Evolutionary conservation across 2,888 invertebrate species (phyloP).

Genomic region (Acanthoscelides obtectus): DNA sequence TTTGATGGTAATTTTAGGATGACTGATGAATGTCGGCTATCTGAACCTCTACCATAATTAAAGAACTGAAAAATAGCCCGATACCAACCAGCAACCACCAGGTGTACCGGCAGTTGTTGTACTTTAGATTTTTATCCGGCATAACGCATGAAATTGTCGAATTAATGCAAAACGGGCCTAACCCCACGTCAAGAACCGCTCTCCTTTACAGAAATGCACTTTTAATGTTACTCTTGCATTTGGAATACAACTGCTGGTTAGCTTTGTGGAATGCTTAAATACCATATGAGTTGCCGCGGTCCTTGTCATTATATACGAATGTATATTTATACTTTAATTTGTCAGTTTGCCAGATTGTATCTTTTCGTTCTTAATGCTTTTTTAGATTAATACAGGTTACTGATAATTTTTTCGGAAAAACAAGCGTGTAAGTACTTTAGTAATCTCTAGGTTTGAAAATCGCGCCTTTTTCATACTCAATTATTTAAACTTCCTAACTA

Average conservation of each 20-base stretch:
- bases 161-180: constrained; percentile 14
- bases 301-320: neutral
- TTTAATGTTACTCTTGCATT: neutral
- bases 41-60: neutral
- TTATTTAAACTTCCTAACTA: no score
- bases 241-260: neutral
- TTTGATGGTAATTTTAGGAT: neutral
- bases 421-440: no score
- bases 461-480: no score
- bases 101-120: neutral
- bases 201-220: neutral
- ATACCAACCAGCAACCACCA: neutral
- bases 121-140: constrained; percentile 19
- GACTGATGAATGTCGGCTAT: neutral
- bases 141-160: constrained; percentile 26
- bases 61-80: constrained; percentile 5
- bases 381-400: neutral
- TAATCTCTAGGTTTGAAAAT: no score
- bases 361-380: neutral
- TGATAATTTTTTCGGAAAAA: no score
- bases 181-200: neutral
- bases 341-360: neutral
- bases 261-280: neutral
- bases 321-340: neutral
- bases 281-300: neutral